A percentile compares a stretch with the other conserved stretches of the same genome.
phyloP scores from a whole-genome alignment of 2,888 invertebrate genomes.

The Drosophila birchii region DNA sequence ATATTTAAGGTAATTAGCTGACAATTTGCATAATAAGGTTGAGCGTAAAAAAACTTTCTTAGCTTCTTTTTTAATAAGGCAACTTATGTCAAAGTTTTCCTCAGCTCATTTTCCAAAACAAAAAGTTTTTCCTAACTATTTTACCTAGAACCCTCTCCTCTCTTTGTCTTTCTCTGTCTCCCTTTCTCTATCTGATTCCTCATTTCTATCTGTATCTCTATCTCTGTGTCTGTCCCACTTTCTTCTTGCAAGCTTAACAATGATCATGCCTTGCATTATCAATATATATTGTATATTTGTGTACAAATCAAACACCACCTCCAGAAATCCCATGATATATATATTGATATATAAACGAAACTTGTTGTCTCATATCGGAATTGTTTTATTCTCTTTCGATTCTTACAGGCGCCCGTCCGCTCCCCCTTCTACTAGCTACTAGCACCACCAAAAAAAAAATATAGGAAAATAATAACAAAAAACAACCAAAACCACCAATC shows the following conservation, averaged over 20 bases:
- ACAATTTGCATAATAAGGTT: not conserved
- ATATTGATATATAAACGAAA: slow-evolving; percentile 50
- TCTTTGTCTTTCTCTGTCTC: slow-evolving; percentile 22
- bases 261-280: slow-evolving; percentile 50
- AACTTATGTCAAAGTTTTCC: slow-evolving; percentile 1
- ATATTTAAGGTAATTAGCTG: not conserved
- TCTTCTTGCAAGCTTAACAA: slow-evolving; percentile 39
- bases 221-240: slow-evolving; percentile 12
- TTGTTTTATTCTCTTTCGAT: slow-evolving; percentile 81
- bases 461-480: not conserved
- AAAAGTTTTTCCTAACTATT: slow-evolving; percentile 11
- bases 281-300: slow-evolving; percentile 43
- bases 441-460: slow-evolving; percentile 20
- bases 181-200: not conserved
- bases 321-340: slow-evolving; percentile 27
- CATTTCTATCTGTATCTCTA: slow-evolving; percentile 16
- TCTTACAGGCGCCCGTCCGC: slow-evolving; percentile 71
- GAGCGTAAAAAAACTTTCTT: not conserved
- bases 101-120: not conserved
- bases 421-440: slow-evolving; percentile 43
- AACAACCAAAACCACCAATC: slow-evolving; percentile 22
- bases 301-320: slow-evolving; percentile 35
- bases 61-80: not conserved
- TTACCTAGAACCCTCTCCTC: slow-evolving; percentile 5
- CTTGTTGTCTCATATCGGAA: slow-evolving; percentile 74